These are phyloP conservation scores for Helogale parvula DNA, from an alignment of 2,113 vertebrate genomes.

Conservation along the genomic window DNA sequence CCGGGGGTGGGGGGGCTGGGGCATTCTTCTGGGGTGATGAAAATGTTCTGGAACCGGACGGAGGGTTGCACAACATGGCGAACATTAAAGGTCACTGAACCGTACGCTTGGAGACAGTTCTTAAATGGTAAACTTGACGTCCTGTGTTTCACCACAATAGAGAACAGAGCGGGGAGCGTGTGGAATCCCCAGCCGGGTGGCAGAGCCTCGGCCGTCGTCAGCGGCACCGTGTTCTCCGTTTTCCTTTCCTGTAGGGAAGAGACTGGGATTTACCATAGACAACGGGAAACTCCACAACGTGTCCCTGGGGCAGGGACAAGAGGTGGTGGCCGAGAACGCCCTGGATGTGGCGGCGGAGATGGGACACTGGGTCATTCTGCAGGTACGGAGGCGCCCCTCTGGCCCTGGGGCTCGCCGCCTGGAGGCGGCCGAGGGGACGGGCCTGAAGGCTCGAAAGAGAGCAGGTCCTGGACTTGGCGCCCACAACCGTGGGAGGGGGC, in stretches of 20 bases:
- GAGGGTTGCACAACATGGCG: accelerated
- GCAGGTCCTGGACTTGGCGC: accelerated
- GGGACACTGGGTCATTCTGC: slow-evolving; percentile 90
- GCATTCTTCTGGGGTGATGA: too few species aligned
- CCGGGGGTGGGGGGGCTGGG: accelerated
- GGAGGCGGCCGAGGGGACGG: accelerated
- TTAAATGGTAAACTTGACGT: accelerated
- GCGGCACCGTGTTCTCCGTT: background rate
- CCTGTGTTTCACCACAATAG: accelerated
- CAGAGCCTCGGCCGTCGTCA: background rate
- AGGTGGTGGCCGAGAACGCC: slow-evolving; percentile 82
- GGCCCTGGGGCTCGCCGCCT: background rate
- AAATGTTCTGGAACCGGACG: accelerated
- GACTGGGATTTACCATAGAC: slow-evolving; percentile 86
- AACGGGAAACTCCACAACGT: slow-evolving; percentile 87
- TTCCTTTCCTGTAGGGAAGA: slow-evolving; percentile 77
- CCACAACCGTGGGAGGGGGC: accelerated
- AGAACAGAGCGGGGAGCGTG: accelerated
- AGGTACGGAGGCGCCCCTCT: slow-evolving; percentile 68
- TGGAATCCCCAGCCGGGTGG: accelerated
- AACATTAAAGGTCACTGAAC: accelerated
- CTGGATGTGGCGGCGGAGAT: slow-evolving; percentile 81
- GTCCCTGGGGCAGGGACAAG: slow-evolving; percentile 88
- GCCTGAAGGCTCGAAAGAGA: background rate
- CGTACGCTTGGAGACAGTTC: accelerated